These are phyloP conservation scores for Tenualosa thibaudeaui DNA, from an alignment of 2,797 vertebrate genomes.

Conservation along the genomic window DNA sequence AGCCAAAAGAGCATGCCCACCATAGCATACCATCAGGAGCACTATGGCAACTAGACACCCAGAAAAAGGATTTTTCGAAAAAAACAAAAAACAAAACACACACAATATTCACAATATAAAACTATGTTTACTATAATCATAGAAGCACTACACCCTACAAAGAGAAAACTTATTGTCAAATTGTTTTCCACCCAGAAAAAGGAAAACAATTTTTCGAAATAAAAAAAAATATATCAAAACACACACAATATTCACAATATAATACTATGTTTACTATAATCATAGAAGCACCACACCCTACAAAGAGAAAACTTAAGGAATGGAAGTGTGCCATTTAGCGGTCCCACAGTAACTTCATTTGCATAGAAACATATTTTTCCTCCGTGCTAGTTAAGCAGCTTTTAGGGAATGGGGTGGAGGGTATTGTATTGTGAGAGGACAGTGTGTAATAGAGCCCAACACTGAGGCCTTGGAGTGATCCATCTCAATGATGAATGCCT, in stretches of 20 bases:
- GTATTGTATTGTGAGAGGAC: background rate
- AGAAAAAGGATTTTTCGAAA: background rate
- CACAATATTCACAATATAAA: background rate
- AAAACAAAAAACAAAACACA: background rate
- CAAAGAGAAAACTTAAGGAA: background rate
- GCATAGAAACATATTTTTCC: no score
- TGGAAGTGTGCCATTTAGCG: background rate
- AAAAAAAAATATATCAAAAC: background rate
- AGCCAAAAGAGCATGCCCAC: background rate
- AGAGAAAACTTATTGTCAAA: no score
- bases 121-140: no score
- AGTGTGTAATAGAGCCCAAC: background rate
- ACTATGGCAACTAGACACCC: background rate
- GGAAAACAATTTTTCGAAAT: background rate
- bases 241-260: background rate
- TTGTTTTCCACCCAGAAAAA: no score
- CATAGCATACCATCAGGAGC: background rate
- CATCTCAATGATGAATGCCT: slow-evolving; percentile 1
- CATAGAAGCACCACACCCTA: no score
- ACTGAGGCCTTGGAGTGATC: slow-evolving; percentile 4
- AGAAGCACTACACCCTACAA: no score
- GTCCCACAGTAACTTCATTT: no score
- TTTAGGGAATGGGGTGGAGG: background rate
- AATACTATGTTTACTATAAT: no score
- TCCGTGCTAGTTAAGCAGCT: no score